These are phyloP conservation scores for Drosophila lacteicornis DNA, from an alignment of 1,140 invertebrate genomes.

Conservation along the genomic window DNA sequence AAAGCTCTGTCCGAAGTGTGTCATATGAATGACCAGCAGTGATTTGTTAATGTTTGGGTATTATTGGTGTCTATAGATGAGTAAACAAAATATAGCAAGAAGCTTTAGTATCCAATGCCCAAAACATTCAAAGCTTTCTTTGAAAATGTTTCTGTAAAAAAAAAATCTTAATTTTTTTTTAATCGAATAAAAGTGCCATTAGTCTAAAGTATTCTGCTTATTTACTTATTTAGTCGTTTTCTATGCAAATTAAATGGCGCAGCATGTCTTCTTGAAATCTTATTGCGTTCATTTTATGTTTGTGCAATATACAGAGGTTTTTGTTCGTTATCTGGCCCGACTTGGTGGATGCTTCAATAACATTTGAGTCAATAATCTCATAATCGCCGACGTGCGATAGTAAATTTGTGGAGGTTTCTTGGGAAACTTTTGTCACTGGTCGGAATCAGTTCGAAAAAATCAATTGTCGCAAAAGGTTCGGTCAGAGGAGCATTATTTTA, in stretches of 20 bases:
- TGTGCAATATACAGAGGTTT: conserved; percentile 6
- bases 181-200: too few relatives aligned
- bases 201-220: too few relatives aligned
- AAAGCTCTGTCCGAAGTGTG: neutral
- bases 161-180: too few relatives aligned
- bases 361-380: conserved; percentile 32
- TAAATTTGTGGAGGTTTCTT: conserved; percentile 19
- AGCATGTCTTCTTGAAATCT: neutral
- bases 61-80: neutral
- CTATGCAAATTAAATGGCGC: neutral
- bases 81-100: neutral
- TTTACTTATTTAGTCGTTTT: neutral
- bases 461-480: neutral
- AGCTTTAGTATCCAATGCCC: neutral
- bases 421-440: neutral
- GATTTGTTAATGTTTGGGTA: neutral
- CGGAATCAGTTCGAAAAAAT: conserved; percentile 14
- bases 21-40: neutral
- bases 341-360: conserved; percentile 25
- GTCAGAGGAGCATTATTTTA: neutral
- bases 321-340: conserved; percentile 13
- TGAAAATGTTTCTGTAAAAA: too few relatives aligned
- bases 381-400: conserved; percentile 24
- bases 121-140: neutral
- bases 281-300: neutral